These are phyloP conservation scores for Magallana angulata DNA, from an alignment of 1,140 invertebrate species.

Conservation along the genomic window DNA sequence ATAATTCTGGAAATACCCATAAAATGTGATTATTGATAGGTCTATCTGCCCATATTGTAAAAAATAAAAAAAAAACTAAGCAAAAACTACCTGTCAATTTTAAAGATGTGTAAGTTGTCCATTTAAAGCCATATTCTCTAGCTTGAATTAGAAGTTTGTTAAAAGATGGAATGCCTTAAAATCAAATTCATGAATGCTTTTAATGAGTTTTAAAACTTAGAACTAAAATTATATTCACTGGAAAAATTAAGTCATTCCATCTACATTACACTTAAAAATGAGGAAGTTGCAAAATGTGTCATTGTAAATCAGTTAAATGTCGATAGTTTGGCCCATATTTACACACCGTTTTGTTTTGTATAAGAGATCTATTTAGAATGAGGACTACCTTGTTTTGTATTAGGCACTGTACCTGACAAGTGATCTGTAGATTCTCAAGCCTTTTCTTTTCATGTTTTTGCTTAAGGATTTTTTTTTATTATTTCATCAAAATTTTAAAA, in stretches of 20 bases:
- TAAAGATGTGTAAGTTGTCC: neutral
- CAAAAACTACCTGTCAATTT: neutral
- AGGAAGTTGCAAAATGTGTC: neutral
- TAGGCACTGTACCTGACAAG: no score
- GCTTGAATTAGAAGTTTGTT: neutral
- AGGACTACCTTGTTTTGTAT: neutral
- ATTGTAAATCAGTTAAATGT: neutral
- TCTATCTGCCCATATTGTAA: slow-evolving; percentile 18
- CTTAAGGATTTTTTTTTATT: no score
- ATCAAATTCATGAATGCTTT: neutral
- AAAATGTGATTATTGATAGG: slow-evolving; percentile 4
- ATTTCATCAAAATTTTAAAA: no score
- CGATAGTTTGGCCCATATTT: neutral
- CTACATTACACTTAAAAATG: neutral
- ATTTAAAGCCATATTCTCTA: neutral
- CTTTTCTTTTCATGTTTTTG: no score
- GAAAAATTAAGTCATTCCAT: neutral
- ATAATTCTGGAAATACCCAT: slow-evolving; percentile 24
- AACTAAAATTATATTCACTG: no score
- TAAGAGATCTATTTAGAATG: neutral
- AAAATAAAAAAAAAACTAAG: neutral
- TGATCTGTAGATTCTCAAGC: no score
- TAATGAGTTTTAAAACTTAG: neutral
- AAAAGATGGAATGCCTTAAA: slow-evolving; percentile 14
- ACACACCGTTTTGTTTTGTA: neutral